Conservation (phyloP, 2,113 vertebrate species). For the Mus pahari region DNA sequence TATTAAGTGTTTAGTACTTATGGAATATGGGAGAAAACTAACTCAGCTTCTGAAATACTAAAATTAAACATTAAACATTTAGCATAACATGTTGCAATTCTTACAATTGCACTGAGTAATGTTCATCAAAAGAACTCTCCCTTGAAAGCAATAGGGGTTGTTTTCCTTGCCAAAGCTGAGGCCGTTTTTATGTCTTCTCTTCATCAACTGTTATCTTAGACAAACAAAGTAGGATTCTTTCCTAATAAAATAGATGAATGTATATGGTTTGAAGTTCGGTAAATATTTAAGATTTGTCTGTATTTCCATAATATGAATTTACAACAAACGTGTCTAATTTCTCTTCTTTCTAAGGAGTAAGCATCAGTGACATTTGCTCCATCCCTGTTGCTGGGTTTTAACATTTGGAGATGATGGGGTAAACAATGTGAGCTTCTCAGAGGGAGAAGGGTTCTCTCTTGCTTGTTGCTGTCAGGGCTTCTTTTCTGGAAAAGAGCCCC, state of each 20-base stretch:
- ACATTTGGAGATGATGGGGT: neutral
- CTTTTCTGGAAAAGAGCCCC: constrained; percentile 2
- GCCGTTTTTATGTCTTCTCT: constrained; percentile 49
- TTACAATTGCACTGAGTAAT: constrained; percentile 19
- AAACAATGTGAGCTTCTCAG: neutral
- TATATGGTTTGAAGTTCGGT: constrained; percentile 40
- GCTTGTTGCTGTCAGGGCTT: neutral
- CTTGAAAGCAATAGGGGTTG: constrained; percentile 34
- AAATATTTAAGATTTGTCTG: neutral
- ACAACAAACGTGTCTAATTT: constrained; percentile 43
- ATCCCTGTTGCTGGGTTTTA: neutral
- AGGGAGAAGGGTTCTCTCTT: neutral
- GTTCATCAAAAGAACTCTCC: constrained; percentile 19
- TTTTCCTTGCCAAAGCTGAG: neutral
- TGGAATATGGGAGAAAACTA: constrained; percentile 6
- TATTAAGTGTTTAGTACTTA: constrained; percentile 23
- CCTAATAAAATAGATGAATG: neutral
- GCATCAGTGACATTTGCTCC: neutral
- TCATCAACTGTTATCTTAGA: constrained; percentile 55
- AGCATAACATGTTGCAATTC: neutral
- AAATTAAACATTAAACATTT: constrained; percentile 43
- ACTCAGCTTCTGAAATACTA: constrained; percentile 35
- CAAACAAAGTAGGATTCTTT: constrained; percentile 6
- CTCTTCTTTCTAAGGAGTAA: neutral
- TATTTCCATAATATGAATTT: constrained; percentile 45